These are phyloP conservation scores for Athene cunicularia DNA, from an alignment of 2,113 vertebrate species.

Conservation along the genomic window DNA sequence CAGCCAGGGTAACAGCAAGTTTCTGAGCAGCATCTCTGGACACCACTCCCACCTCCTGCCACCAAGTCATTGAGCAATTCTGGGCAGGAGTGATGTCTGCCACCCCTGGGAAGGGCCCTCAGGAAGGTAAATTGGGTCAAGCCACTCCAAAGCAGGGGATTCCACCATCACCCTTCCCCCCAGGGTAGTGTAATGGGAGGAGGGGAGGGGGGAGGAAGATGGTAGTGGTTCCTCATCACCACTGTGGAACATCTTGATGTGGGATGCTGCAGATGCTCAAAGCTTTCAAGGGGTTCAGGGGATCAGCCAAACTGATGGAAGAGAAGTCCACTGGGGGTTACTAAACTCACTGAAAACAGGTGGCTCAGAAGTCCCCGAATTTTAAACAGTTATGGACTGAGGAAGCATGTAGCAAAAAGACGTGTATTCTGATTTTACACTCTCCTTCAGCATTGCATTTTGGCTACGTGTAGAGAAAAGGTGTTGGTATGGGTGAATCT, in stretches of 20 bases:
- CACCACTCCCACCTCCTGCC: neutral
- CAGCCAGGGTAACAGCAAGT: too few species aligned
- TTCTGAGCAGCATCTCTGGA: neutral
- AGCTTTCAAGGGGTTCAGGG: neutral
- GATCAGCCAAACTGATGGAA: neutral
- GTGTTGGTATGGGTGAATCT: too few species aligned
- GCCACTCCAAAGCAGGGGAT: neutral
- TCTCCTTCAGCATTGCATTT: neutral
- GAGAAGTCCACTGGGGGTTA: neutral
- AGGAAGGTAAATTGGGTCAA: neutral
- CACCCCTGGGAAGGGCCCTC: neutral
- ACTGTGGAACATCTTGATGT: fast-evolving
- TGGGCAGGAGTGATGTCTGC: fast-evolving
- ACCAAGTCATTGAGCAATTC: neutral
- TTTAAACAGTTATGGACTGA: neutral
- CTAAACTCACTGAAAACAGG: neutral
- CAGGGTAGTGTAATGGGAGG: neutral
- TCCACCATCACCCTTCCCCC: too few species aligned
- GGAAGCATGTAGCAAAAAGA: neutral
- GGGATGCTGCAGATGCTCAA: neutral
- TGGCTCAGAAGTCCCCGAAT: fast-evolving
- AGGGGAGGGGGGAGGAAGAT: neutral
- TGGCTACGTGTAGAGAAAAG: neutral
- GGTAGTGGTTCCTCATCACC: neutral
- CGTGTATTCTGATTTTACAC: neutral